Evolutionary conservation across 2,797 vertebrate species (phyloP).

Genomic region (Serranus cabrilla): DNA sequence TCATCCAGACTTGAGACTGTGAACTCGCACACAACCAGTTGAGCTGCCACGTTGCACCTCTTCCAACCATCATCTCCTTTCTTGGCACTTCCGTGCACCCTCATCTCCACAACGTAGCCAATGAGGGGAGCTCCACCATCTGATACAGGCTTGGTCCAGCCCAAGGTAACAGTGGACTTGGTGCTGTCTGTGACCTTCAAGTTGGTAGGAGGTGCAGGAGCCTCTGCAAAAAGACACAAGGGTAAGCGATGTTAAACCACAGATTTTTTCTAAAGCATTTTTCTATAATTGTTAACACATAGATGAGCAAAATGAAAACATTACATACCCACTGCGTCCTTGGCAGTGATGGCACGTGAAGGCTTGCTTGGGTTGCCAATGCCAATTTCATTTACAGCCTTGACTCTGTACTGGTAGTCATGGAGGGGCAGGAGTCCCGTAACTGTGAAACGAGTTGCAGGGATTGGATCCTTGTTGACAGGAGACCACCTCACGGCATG

Average conservation of each 20-base stretch:
- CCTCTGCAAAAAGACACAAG: slow-evolving; percentile 84
- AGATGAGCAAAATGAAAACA: background rate
- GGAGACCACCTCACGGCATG: slow-evolving; percentile 93
- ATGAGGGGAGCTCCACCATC: slow-evolving; percentile 96
- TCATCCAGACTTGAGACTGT: slow-evolving; percentile 93
- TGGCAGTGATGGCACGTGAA: slow-evolving; percentile 93
- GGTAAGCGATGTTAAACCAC: background rate
- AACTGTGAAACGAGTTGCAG: slow-evolving; percentile 91
- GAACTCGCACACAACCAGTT: slow-evolving; percentile 93
- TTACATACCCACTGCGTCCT: slow-evolving; percentile 93
- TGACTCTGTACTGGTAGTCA: slow-evolving; percentile 98
- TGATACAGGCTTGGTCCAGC: slow-evolving; percentile 95
- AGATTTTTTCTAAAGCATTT: background rate
- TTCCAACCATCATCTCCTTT: slow-evolving; percentile 96
- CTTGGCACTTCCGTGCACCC: slow-evolving; percentile 86
- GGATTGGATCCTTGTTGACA: slow-evolving; percentile 92
- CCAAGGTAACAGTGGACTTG: slow-evolving; percentile 90
- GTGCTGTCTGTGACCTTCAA: slow-evolving; percentile 95
- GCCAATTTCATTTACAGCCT: slow-evolving; percentile 98
- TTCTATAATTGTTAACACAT: background rate
- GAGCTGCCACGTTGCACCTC: slow-evolving; percentile 96
- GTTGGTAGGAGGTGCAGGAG: slow-evolving; percentile 95
- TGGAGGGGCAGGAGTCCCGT: slow-evolving; percentile 94
- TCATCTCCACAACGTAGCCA: slow-evolving; percentile 96
- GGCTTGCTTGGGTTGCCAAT: slow-evolving; percentile 93